Percentiles rank a stretch among this genome's conserved stretches.
phyloP scores from a whole-genome alignment of 2,797 vertebrate genomes.

The Phoebastria nigripes region DNA sequence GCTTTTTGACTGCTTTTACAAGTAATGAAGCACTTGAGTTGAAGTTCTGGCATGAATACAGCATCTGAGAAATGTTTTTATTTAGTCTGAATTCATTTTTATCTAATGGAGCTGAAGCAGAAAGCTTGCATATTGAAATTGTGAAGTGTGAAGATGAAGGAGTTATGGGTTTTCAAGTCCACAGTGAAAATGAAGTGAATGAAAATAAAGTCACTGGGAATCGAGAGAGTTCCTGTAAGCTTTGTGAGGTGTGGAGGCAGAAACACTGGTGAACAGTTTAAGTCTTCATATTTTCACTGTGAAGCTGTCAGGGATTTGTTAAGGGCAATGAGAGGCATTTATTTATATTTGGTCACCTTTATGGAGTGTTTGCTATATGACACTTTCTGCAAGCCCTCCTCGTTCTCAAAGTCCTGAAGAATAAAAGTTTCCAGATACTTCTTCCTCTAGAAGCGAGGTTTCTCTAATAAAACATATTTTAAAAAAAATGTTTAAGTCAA shows the following conservation, averaged over 20 bases:
- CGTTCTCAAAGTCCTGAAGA: neutral
- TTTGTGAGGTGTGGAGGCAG: neutral
- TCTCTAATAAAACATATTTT: neutral
- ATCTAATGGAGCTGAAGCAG: neutral
- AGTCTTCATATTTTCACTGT: neutral
- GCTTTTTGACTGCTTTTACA: neutral
- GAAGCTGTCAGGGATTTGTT: neutral
- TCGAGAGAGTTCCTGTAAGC: neutral
- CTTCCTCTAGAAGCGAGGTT: neutral
- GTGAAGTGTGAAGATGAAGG: neutral
- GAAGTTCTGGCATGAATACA: neutral
- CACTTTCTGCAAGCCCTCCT: neutral
- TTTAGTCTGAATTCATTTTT: constrained; percentile 34
- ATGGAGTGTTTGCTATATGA: neutral
- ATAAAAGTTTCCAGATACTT: neutral
- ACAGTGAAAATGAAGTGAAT: neutral
- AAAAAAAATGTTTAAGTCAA: neutral
- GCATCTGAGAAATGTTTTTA: neutral
- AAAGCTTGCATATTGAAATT: constrained; percentile 6
- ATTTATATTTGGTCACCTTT: neutral
- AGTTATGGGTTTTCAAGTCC: neutral
- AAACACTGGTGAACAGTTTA: neutral
- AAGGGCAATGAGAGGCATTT: neutral
- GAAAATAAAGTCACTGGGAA: neutral
- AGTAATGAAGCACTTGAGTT: neutral